A percentile compares a stretch with the other conserved stretches of the same genome.
phyloP scores from a whole-genome alignment of 1,140 invertebrate species.

The Hypothenemus hampei region DNA sequence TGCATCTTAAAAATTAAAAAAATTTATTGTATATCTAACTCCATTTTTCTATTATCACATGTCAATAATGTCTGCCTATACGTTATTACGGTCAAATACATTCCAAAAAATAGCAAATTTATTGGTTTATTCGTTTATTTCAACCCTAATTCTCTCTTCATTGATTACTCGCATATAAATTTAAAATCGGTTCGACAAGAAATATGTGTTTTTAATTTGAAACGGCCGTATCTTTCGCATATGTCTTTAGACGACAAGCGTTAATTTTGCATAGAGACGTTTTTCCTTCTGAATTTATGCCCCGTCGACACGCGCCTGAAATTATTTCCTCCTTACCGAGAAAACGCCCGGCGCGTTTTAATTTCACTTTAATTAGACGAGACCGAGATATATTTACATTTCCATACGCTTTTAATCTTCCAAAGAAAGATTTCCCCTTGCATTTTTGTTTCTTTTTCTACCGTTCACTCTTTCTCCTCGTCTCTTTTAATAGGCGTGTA shows the following conservation, averaged over 20 bases:
- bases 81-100: no score
- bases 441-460: background rate
- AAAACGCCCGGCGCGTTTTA: conserved; percentile 17
- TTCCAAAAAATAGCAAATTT: no score
- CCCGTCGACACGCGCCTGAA: conserved; percentile 28
- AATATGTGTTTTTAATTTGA: conserved; percentile 34
- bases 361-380: conserved; percentile 27
- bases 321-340: conserved; percentile 29
- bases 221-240: no score
- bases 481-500: background rate
- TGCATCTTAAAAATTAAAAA: no score
- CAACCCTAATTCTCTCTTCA: no score
- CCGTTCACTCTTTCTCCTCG: conserved; percentile 1
- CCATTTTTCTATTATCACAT: no score
- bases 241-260: conserved; percentile 27
- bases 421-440: no score
- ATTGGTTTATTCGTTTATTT: no score
- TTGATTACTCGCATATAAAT: no score
- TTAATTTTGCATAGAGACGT: conserved; percentile 34
- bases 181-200: conserved; percentile 20
- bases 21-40: no score
- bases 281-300: conserved; percentile 25
- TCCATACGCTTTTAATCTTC: conserved; percentile 28
- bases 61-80: no score
- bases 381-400: conserved; percentile 30